A percentile compares a stretch with the other conserved stretches of the same genome.
Conservation (phyloP, 2,888 invertebrate genomes). For the Dasysyrphus albostriatus region DNA sequence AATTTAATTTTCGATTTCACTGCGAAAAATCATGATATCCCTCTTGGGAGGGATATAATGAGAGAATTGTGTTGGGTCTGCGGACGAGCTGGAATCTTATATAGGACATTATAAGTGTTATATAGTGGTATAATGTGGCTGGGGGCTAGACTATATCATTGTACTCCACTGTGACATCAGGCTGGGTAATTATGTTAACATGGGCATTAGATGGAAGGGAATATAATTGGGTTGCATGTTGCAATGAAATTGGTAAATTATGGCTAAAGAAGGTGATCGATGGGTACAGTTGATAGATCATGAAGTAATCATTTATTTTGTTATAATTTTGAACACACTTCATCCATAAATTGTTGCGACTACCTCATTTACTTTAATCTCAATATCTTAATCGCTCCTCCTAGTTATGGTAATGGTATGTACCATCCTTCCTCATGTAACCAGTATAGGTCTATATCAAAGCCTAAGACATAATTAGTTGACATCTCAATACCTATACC, state of each 20-base stretch:
- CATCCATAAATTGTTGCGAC: too few species aligned
- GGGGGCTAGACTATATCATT: conserved; percentile 18
- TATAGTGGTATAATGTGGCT: neutral
- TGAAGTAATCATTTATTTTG: too few species aligned
- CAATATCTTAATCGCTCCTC: neutral
- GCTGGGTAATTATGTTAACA: conserved; percentile 55
- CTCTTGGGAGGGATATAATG: conserved; percentile 41
- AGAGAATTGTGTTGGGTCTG: conserved; percentile 38
- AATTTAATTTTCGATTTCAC: conserved; percentile 73
- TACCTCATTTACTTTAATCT: too few species aligned
- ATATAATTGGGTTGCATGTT: conserved; percentile 52
- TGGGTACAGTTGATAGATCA: too few species aligned
- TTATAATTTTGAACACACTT: too few species aligned
- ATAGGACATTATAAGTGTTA: neutral
- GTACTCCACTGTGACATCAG: conserved; percentile 8
- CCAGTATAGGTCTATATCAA: conserved; percentile 32
- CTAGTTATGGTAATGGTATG: neutral
- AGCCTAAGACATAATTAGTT: conserved; percentile 50
- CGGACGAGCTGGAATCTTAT: neutral
- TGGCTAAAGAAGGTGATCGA: conserved; percentile 30
- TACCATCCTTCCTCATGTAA: neutral
- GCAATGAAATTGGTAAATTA: conserved; percentile 70
- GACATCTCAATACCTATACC: conserved; percentile 61
- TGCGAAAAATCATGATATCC: conserved; percentile 66
- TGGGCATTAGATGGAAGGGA: conserved; percentile 52